phyloP scores from a whole-genome alignment of 2,888 invertebrate species.

The Lasioglossum pauxillum region DNA sequence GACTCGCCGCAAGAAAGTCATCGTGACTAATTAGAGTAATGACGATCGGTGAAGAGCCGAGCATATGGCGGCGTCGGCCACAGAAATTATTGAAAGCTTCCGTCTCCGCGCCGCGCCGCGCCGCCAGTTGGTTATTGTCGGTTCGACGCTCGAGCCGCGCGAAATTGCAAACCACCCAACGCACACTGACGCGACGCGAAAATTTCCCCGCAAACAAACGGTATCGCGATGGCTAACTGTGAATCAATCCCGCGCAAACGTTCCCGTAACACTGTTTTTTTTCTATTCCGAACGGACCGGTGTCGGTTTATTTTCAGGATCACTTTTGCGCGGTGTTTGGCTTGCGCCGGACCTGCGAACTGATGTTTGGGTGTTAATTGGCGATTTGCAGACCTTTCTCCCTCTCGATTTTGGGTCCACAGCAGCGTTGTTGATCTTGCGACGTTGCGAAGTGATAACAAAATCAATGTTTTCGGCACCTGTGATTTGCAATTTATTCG shows the following conservation, averaged over 20 bases:
- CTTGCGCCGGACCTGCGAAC: not conserved
- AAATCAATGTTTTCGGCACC: not conserved
- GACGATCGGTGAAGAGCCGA: conserved; percentile 57
- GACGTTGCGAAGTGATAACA: not conserved
- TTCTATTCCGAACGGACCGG: not conserved
- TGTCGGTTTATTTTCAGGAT: not conserved
- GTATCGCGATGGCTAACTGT: conserved; percentile 18
- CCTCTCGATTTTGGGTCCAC: not conserved
- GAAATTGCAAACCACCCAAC: not conserved
- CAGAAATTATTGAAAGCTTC: conserved; percentile 62
- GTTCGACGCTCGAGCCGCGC: conserved; percentile 19
- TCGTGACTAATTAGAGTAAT: conserved; percentile 73
- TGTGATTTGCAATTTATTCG: not conserved
- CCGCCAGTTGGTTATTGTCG: conserved; percentile 51
- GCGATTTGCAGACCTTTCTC: not conserved
- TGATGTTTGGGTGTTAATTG: not conserved
- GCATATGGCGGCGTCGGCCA: conserved; percentile 16
- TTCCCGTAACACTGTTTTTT: not conserved
- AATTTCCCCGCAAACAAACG: conserved; percentile 57
- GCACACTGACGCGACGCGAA: conserved; percentile 6
- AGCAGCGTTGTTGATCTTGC: not conserved
- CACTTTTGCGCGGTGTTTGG: not conserved
- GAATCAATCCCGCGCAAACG: conserved; percentile 33
- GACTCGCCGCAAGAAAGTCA: conserved; percentile 64
- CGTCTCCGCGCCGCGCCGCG: conserved; percentile 41